phyloP scores from a whole-genome alignment of 2,888 invertebrate genomes.

The Marasmarcha lunaedactyla region DNA sequence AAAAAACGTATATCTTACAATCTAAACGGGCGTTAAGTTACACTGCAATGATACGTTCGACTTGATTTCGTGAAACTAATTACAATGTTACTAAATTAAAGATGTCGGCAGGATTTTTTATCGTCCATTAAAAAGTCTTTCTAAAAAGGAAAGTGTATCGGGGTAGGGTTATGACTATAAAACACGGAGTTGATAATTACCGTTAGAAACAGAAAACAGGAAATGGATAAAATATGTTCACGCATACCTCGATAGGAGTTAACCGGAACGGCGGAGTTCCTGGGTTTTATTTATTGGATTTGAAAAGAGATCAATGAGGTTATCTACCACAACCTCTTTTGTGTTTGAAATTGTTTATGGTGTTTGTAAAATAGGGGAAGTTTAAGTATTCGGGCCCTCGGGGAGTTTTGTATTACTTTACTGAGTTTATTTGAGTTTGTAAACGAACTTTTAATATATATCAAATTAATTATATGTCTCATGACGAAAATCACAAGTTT shows the following conservation, averaged over 20 bases:
- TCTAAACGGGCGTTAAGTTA: not conserved
- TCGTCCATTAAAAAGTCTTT: slow-evolving; percentile 24
- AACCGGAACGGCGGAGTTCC: slow-evolving; percentile 21
- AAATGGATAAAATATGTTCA: slow-evolving; percentile 63
- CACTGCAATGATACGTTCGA: slow-evolving; percentile 24
- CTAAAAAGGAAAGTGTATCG: slow-evolving; percentile 20
- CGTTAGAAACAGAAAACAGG: slow-evolving; percentile 35
- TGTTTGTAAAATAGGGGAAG: no score
- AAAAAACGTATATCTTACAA: not conserved
- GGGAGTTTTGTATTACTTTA: no score
- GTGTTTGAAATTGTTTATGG: no score
- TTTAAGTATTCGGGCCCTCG: no score
- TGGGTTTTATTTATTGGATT: slow-evolving; percentile 1
- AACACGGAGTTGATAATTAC: slow-evolving; percentile 58
- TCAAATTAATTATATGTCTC: no score
- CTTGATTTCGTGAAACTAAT: slow-evolving; percentile 60
- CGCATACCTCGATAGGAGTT: slow-evolving; percentile 50
- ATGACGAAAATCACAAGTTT: no score
- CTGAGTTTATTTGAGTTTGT: no score
- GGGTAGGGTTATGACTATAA: slow-evolving; percentile 41
- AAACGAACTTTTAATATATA: no score
- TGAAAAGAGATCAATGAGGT: slow-evolving; percentile 1
- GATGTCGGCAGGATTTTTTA: slow-evolving; percentile 40
- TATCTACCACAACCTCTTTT: not conserved
- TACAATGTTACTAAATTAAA: slow-evolving; percentile 47